Evolutionary conservation across 2,888 invertebrate genomes (phyloP).

Genomic region (Hanleya hanleyi): DNA sequence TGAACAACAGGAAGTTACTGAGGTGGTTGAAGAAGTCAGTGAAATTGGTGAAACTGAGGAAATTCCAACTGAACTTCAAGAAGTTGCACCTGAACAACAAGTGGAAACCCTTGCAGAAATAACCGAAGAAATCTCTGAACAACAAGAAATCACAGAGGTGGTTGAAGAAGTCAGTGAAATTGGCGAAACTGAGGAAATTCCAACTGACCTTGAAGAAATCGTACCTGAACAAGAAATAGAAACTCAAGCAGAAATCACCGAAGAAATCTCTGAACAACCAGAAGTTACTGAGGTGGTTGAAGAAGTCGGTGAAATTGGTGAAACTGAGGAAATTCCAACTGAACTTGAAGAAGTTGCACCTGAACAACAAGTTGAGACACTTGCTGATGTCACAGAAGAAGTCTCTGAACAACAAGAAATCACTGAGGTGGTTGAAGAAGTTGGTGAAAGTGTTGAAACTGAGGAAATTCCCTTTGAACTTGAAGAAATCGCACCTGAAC

Average conservation of each 20-base stretch:
- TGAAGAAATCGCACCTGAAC: background rate
- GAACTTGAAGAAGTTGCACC: background rate
- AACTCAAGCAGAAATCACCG: background rate
- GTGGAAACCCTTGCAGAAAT: background rate
- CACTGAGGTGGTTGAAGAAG: background rate
- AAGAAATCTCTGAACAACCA: background rate
- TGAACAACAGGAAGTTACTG: background rate
- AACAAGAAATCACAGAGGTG: background rate
- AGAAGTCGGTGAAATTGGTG: background rate
- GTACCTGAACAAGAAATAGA: background rate
- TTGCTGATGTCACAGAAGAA: background rate
- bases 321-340: background rate
- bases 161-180: background rate
- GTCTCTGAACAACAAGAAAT: background rate
- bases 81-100: background rate
- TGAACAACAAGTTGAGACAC: background rate
- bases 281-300: background rate
- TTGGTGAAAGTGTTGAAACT: background rate
- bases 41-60: constrained; percentile 21
- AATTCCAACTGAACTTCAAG: background rate
- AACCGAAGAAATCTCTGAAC: background rate
- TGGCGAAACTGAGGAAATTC: constrained; percentile 4
- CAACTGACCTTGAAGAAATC: background rate
- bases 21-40: constrained; percentile 9
- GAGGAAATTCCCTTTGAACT: background rate